A percentile compares a stretch with the other conserved stretches of the same genome.
These are phyloP conservation scores for Benitochromis conjunctus DNA, from an alignment of 2,113 vertebrate species.

Conservation along the genomic window DNA sequence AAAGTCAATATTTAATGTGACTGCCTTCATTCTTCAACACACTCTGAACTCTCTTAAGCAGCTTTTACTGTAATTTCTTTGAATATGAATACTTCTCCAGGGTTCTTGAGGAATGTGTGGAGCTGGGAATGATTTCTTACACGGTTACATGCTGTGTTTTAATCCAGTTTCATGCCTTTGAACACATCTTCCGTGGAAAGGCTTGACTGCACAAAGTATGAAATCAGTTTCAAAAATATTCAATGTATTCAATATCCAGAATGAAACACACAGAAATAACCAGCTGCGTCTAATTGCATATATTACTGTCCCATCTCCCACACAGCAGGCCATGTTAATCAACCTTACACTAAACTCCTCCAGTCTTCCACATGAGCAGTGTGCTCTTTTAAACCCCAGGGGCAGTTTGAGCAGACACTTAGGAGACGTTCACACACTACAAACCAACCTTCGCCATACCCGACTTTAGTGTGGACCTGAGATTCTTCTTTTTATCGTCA, in stretches of 20 bases:
- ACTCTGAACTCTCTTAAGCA: too few species aligned
- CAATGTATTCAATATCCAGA: neutral
- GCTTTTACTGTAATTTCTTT: too few species aligned
- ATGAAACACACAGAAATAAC: neutral
- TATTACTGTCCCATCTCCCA: neutral
- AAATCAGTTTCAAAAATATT: neutral
- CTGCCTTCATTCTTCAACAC: too few species aligned
- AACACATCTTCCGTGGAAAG: neutral
- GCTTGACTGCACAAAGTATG: neutral
- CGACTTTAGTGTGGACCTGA: conserved; percentile 11
- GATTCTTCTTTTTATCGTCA: neutral
- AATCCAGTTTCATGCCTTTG: neutral
- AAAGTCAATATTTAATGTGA: too few species aligned
- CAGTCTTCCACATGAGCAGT: conserved; percentile 16
- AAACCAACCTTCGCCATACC: neutral
- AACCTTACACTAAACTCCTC: neutral
- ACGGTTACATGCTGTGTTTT: neutral
- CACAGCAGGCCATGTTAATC: neutral
- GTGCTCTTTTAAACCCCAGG: neutral
- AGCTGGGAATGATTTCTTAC: neutral
- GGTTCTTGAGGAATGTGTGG: neutral
- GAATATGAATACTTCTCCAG: too few species aligned
- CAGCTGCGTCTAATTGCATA: neutral
- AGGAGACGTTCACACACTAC: neutral
- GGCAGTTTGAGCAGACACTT: neutral